Evolutionary conservation across 2,797 vertebrate species (phyloP).

Genomic region (Florisuga fusca): DNA sequence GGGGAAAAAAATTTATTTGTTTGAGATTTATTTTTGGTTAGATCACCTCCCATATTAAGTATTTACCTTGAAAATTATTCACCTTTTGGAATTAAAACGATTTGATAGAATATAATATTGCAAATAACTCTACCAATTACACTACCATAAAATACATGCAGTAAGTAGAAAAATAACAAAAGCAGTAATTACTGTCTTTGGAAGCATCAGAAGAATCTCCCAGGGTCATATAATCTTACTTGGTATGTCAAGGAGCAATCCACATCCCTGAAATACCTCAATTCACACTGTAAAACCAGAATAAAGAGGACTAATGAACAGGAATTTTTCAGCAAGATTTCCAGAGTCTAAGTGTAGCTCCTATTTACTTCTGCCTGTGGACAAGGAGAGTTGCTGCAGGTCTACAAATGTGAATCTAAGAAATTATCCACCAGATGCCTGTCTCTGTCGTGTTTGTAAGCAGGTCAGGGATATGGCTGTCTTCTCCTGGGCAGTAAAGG

Average conservation of each 20-base stretch:
- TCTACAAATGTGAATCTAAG: not conserved
- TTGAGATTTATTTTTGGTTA: not conserved
- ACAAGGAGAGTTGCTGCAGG: too few relatives aligned
- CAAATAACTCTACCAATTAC: not conserved
- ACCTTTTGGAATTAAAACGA: not conserved
- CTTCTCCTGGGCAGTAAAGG: not conserved
- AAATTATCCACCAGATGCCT: fast-evolving
- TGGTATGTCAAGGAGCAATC: not conserved
- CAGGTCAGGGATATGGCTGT: not conserved
- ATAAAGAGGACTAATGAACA: not conserved
- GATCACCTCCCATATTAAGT: not conserved
- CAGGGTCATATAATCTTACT: not conserved
- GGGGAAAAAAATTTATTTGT: not conserved
- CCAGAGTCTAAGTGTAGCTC: not conserved
- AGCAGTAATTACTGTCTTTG: not conserved
- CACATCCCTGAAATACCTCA: not conserved
- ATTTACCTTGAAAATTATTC: not conserved
- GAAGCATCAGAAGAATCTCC: not conserved
- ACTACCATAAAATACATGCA: not conserved
- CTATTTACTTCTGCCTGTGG: not conserved
- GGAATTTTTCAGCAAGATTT: not conserved
- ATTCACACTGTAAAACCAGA: not conserved
- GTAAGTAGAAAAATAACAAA: not conserved
- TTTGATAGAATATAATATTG: not conserved
- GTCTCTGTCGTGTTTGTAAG: not conserved